A percentile compares a stretch with the other conserved stretches of the same genome.
Evolutionary conservation across 1,140 invertebrate species (phyloP).

Genomic region (Papilio polytes): DNA sequence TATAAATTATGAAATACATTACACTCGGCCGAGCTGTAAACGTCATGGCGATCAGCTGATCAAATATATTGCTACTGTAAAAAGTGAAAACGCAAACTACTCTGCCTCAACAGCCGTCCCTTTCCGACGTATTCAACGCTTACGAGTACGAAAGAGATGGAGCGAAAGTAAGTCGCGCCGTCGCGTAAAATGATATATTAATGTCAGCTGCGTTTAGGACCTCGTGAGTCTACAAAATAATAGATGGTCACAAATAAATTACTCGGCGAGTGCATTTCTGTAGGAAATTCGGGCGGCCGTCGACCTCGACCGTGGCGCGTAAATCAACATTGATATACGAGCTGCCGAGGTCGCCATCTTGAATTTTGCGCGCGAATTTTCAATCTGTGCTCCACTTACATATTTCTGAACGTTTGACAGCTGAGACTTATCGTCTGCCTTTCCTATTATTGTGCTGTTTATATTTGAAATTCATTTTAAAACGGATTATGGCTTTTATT

Average conservation of each 20-base stretch:
- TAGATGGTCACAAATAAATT: constrained; percentile 84
- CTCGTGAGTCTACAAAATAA: constrained; percentile 83
- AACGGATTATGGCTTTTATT: not conserved
- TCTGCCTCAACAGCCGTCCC: constrained; percentile 63
- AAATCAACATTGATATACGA: constrained; percentile 80
- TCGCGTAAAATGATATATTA: constrained; percentile 83
- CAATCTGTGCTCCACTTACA: constrained; percentile 71
- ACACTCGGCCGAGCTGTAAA: constrained; percentile 74
- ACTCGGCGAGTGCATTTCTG: constrained; percentile 80
- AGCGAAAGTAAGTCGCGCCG: constrained; percentile 58
- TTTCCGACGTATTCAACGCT: constrained; percentile 45
- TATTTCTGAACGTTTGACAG: constrained; percentile 67
- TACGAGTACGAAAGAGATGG: constrained; percentile 57
- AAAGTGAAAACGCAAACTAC: constrained; percentile 83
- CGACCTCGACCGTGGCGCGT: constrained; percentile 81
- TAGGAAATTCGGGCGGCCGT: constrained; percentile 81
- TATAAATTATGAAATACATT: constrained; percentile 83
- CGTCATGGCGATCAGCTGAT: constrained; percentile 83
- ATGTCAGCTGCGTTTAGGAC: constrained; percentile 83
- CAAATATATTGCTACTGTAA: constrained; percentile 84
- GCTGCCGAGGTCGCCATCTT: constrained; percentile 81
- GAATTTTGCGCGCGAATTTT: constrained; percentile 78
- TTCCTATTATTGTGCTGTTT: constrained; percentile 42
- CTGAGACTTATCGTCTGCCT: constrained; percentile 61
- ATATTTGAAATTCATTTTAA: not conserved